Evolutionary conservation across 2,797 vertebrate genomes (phyloP), one percentile per base, ranked within the genome.

Genomic region (Chrysocyon brachyurus): DNA sequence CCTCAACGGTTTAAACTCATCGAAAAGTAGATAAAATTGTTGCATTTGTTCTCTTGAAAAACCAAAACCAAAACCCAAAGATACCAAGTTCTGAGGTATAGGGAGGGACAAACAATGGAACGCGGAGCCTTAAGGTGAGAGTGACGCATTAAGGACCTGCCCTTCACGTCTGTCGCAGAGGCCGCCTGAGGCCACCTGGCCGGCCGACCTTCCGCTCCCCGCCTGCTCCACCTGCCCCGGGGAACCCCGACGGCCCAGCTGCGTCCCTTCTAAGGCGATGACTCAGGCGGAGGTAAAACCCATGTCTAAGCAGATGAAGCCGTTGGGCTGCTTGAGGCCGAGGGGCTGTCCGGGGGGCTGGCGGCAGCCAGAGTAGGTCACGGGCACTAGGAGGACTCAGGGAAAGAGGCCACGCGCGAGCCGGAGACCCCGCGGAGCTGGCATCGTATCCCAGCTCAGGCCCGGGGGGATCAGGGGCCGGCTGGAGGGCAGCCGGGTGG

Each of bases 1-100:
- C 97, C 86, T 98, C 97, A 54, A 98, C 98, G 92, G 97, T 98
- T 97, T 98, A 97, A 98, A 98, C 97, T 97, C 90, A 98, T 24
- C 93, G 88, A 90, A 97, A 98, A 95, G 56, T 72, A 87, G 97
- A 89, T 98, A 98, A 98, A 98, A 91, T 73, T 87, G 79, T 95
- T 95, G 82, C 96, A 64, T 61, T 97, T 86, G 97, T 77, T 91
- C 46, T 84, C 33, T 81, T 46, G 6, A 40, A 84, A 56, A 63
- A 16, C 28, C 31, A 57, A 70, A 46, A 46, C 40, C 40, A 7
- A 46, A 46, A 46, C 40, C 40, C 40, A 46, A 31, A 33, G 31
- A 12, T 52, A 17, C 28, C 24, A 46, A 54, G 40, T 91, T 56
- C 66, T 64, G 56, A 7, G 6, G 11, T 59, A 8, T 63, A 68